phyloP scores from a whole-genome alignment of 2,113 vertebrate genomes.

The Meleagris gallopavo region DNA sequence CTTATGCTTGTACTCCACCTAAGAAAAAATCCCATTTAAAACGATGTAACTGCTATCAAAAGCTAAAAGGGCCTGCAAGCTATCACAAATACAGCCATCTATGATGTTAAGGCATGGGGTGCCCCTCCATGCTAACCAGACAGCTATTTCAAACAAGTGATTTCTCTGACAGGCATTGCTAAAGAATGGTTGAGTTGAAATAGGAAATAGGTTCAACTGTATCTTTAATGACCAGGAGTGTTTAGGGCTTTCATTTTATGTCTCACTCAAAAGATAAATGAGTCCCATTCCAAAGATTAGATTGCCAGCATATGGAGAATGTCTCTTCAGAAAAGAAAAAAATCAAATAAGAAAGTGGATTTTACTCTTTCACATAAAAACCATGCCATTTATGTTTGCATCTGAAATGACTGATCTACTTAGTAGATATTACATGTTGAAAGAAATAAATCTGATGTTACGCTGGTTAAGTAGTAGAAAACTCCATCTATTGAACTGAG shows the following conservation, averaged over 20 bases:
- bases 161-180: neutral
- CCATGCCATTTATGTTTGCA: neutral
- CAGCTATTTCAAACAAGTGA: neutral
- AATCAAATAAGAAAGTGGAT: constrained; percentile 29
- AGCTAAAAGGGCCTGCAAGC: neutral
- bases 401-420: constrained; percentile 37
- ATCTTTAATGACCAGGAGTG: constrained; percentile 36
- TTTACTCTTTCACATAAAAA: constrained; percentile 13
- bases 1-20: neutral
- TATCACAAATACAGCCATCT: neutral
- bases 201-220: constrained; percentile 2
- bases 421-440: constrained; percentile 33
- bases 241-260: constrained; percentile 44
- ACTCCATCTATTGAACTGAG: constrained; percentile 23
- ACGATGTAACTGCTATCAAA: neutral
- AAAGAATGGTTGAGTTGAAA: constrained; percentile 23
- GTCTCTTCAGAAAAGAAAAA: neutral
- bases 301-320: neutral
- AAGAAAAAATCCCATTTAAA: neutral
- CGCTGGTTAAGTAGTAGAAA: neutral
- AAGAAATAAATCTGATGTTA: constrained; percentile 48
- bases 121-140: neutral
- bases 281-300: constrained; percentile 36
- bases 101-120: neutral
- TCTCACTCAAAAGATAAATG: constrained; percentile 55